These are phyloP conservation scores for Genyomyrus donnyi DNA, from an alignment of 2,113 vertebrate species.

Conservation along the genomic window DNA sequence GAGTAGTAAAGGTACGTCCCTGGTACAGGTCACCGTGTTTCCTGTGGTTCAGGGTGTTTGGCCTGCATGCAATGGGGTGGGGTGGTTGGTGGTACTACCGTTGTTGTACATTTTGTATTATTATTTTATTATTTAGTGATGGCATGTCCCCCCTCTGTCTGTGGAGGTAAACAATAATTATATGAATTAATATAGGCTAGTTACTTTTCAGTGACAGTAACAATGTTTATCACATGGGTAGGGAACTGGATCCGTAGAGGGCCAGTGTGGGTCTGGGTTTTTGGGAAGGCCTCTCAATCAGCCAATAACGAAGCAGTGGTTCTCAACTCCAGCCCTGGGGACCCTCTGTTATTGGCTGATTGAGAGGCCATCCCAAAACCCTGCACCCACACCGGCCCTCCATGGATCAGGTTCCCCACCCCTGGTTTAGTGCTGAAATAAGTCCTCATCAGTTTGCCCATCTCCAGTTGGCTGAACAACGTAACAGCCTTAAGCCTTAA, in stretches of 20 bases:
- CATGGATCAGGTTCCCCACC: too few species aligned
- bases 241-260: too few species aligned
- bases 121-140: not conserved
- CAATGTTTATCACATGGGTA: too few species aligned
- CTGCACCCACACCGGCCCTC: too few species aligned
- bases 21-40: not conserved
- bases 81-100: not conserved
- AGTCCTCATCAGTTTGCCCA: not conserved
- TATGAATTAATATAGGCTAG: not conserved
- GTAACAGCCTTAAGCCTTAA: not conserved
- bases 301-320: too few species aligned
- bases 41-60: not conserved
- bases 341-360: too few species aligned
- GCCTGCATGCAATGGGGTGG: not conserved
- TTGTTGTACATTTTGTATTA: not conserved
- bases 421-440: not conserved
- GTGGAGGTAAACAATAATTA: not conserved
- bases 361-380: too few species aligned
- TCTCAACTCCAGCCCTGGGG: too few species aligned
- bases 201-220: not conserved
- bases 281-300: too few species aligned
- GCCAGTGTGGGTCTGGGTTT: too few species aligned
- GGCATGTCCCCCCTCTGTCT: not conserved
- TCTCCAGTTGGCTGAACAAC: not conserved
- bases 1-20: conserved; percentile 76